Conservation (phyloP, 2,797 vertebrate genomes). For the Tauraco hartlaubi region DNA sequence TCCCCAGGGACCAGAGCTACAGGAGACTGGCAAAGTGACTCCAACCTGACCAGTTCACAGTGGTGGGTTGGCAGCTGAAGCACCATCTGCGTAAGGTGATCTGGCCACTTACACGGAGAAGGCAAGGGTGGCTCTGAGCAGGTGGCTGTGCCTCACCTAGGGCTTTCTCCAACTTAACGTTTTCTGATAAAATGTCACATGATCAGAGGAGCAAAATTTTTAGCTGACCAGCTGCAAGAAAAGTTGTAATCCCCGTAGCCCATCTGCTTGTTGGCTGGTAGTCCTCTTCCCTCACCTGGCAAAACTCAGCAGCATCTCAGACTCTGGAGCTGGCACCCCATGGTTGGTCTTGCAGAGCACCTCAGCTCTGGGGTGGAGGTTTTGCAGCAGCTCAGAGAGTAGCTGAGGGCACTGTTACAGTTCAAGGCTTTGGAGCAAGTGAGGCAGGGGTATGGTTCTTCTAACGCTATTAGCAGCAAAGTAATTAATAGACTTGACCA, state of each 20-base stretch:
- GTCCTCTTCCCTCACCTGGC: fast-evolving
- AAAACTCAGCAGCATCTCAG: neutral
- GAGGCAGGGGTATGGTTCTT: neutral
- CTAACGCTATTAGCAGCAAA: neutral
- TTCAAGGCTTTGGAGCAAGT: neutral
- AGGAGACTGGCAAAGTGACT: neutral
- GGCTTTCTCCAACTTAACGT: neutral
- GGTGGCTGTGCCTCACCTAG: neutral
- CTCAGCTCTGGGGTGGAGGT: fast-evolving
- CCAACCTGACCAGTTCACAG: fast-evolving
- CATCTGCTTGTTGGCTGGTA: fast-evolving
- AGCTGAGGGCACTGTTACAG: neutral
- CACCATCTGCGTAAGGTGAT: neutral
- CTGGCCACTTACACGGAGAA: neutral
- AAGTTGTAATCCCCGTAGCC: neutral
- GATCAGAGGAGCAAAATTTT: neutral
- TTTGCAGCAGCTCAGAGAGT: neutral
- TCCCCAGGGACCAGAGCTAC: neutral
- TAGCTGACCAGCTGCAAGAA: neutral
- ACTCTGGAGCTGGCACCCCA: fast-evolving
- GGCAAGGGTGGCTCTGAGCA: neutral
- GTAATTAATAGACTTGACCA: neutral
- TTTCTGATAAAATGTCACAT: neutral
- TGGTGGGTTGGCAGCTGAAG: neutral
- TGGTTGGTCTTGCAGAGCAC: neutral